phyloP scores from a whole-genome alignment of 2,113 vertebrate species.

The Stegastes partitus region DNA sequence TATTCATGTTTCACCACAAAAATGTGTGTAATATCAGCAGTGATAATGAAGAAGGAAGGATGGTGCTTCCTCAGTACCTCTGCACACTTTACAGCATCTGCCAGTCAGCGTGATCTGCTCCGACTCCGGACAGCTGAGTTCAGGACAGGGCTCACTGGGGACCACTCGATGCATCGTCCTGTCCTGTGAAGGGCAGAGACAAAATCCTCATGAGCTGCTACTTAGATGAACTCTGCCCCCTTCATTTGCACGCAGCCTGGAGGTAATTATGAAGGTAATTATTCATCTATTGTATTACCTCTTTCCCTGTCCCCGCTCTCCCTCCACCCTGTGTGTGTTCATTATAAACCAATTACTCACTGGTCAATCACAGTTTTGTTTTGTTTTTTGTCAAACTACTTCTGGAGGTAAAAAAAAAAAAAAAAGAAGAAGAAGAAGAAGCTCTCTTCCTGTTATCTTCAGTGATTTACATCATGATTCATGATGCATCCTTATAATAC shows the following conservation, averaged over 20 bases:
- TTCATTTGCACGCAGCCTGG: constrained; percentile 48
- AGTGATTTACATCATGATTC: constrained; percentile 56
- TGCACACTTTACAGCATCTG: constrained; percentile 97
- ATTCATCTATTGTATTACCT: constrained; percentile 64
- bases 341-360: constrained; percentile 68
- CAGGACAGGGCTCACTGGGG: constrained; percentile 83
- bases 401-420: constrained; percentile 14
- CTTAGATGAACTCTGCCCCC: constrained; percentile 3
- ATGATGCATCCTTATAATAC: constrained; percentile 58
- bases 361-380: constrained; percentile 45
- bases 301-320: constrained; percentile 21
- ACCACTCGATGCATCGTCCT: constrained; percentile 91
- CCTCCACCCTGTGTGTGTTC: constrained; percentile 44
- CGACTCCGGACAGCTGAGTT: constrained; percentile 90
- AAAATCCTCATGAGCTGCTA: constrained; percentile 39
- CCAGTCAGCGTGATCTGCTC: constrained; percentile 91
- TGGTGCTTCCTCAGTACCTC: constrained; percentile 86
- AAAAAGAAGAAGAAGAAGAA: no score
- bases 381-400: constrained; percentile 25
- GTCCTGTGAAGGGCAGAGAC: constrained; percentile 80
- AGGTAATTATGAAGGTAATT: constrained; percentile 73
- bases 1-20: not conserved
- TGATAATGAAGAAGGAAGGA: not conserved
- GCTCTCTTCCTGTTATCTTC: constrained; percentile 10
- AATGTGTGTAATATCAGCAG: no score